phyloP scores from a whole-genome alignment of 2,113 vertebrate genomes.

The Xerus inauris region DNA sequence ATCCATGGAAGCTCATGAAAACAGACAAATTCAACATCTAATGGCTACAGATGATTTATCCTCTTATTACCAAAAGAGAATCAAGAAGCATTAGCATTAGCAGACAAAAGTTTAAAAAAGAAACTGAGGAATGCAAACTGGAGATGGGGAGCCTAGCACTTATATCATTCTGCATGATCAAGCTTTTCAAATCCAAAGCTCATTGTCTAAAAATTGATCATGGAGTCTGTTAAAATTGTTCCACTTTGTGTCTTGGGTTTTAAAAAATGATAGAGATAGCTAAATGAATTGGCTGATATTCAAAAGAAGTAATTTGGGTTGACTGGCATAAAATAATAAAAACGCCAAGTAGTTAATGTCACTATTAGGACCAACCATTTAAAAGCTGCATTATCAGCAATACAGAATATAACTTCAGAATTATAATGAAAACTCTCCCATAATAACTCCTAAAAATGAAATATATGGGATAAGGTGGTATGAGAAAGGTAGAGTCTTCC shows the following conservation, averaged over 20 bases:
- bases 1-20: slow-evolving; percentile 5
- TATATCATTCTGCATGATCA: not conserved
- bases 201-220: slow-evolving; percentile 26
- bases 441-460: slow-evolving; percentile 48
- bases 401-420: slow-evolving; percentile 47
- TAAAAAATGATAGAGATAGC: not conserved
- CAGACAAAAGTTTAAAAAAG: slow-evolving; percentile 27
- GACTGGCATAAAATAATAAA: slow-evolving; percentile 58
- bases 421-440: slow-evolving; percentile 52
- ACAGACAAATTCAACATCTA: slow-evolving; percentile 46
- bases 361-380: slow-evolving; percentile 53
- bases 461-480: not conserved
- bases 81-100: slow-evolving; percentile 18
- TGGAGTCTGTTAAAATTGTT: slow-evolving; percentile 3
- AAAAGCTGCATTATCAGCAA: slow-evolving; percentile 43
- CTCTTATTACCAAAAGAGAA: slow-evolving; percentile 23
- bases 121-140: not conserved
- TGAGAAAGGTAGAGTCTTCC: not conserved
- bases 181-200: slow-evolving; percentile 28
- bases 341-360: slow-evolving; percentile 31
- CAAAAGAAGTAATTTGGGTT: slow-evolving; percentile 37
- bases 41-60: slow-evolving; percentile 37
- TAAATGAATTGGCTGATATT: slow-evolving; percentile 44
- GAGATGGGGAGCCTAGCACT: not conserved
- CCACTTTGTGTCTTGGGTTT: not conserved